Evolutionary conservation across 2,113 vertebrate genomes (phyloP).

Genomic region (Dendrocopos noguchii): DNA sequence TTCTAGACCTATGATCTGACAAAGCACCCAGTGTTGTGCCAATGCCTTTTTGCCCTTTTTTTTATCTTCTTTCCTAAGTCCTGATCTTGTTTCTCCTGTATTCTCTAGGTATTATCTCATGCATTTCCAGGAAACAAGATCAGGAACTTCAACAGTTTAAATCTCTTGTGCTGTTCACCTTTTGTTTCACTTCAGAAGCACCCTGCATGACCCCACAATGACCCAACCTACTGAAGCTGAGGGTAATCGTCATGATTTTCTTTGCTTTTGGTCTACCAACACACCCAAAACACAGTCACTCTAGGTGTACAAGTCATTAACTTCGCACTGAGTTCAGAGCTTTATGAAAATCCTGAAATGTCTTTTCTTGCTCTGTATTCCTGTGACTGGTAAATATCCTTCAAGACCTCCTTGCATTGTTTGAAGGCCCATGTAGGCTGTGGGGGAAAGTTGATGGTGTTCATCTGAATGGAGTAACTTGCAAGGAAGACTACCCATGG

Average conservation of each 20-base stretch:
- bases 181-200: not conserved
- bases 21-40: not conserved
- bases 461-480: not conserved
- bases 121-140: not conserved
- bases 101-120: not conserved
- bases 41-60: not conserved
- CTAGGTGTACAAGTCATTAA: no score
- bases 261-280: not conserved
- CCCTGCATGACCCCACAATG: not conserved
- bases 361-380: not conserved
- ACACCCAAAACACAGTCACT: not conserved
- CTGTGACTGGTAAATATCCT: not conserved
- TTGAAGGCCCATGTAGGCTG: not conserved
- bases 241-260: not conserved
- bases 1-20: not conserved
- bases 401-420: not conserved
- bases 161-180: not conserved
- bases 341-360: not conserved
- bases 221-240: fast-evolving
- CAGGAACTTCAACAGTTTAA: not conserved
- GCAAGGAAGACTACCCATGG: not conserved
- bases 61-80: not conserved
- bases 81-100: not conserved
- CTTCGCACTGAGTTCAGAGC: no score
- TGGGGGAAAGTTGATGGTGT: not conserved